Conservation (phyloP, 2,797 vertebrate genomes). For the Allobates femoralis region DNA sequence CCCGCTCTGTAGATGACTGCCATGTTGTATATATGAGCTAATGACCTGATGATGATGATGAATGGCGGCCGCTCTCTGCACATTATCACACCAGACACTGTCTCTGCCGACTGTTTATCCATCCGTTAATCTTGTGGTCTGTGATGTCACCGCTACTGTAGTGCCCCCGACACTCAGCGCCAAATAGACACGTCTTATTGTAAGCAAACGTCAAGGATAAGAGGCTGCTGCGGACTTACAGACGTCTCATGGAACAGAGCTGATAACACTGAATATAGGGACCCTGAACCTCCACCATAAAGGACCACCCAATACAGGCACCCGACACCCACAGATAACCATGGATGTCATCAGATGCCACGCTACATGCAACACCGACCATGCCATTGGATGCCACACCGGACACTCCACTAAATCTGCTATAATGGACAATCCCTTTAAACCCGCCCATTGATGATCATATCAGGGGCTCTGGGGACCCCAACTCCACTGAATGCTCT, state of each 20-base stretch:
- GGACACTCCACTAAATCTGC: too few species aligned
- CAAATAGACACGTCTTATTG: conserved; percentile 38
- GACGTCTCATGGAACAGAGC: not conserved
- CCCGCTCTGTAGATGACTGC: not conserved
- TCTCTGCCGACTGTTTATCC: conserved; percentile 12
- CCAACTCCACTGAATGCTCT: too few species aligned
- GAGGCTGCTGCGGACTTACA: conserved; percentile 25
- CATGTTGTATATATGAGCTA: not conserved
- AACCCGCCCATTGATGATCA: not conserved
- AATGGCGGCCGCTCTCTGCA: conserved; percentile 19
- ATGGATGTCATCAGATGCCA: not conserved
- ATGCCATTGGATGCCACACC: too few species aligned
- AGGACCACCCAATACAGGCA: too few species aligned
- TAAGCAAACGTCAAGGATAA: conserved; percentile 53
- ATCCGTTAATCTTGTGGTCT: conserved; percentile 35
- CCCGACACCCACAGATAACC: too few species aligned
- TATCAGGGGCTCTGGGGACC: too few species aligned
- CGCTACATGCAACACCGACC: too few species aligned
- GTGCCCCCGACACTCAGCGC: not conserved
- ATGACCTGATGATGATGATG: conserved; percentile 22
- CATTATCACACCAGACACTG: conserved; percentile 49
- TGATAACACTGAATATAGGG: not conserved
- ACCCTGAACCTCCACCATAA: too few species aligned
- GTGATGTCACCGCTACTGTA: conserved; percentile 46
- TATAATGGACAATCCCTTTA: not conserved